Conservation (phyloP, 2,888 invertebrate genomes). For the Drosophila dives region DNA sequence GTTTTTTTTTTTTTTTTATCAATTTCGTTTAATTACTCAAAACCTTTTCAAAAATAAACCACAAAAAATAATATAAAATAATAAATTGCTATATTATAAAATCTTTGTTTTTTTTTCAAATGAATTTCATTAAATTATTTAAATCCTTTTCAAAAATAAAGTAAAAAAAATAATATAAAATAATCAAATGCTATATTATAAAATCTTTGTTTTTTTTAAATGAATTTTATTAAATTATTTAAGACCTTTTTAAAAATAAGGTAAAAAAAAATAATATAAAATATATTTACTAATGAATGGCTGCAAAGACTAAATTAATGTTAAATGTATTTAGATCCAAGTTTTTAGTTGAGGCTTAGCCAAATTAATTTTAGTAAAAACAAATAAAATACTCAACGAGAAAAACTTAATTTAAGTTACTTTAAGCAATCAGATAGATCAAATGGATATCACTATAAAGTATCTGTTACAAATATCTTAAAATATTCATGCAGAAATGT, state of each 20-base stretch:
- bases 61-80: neutral
- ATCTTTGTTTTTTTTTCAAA: neutral
- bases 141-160: neutral
- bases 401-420: neutral
- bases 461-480: too few species aligned
- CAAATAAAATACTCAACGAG: neutral
- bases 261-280: neutral
- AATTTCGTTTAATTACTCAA: neutral
- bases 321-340: neutral
- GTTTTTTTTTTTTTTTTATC: neutral
- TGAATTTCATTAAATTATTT: neutral
- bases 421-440: neutral
- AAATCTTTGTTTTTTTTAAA: too few species aligned
- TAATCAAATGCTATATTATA: too few species aligned
- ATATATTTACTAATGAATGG: neutral
- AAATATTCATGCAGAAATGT: neutral
- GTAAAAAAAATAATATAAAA: neutral
- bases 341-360: neutral
- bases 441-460: neutral
- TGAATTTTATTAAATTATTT: too few species aligned
- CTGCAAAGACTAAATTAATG: neutral
- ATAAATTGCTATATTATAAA: neutral
- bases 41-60: neutral
- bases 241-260: too few species aligned
- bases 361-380: neutral